Base-by-base conservation (phyloP, 2,113 vertebrate genomes). In the Notechis scutatus region DNA sequence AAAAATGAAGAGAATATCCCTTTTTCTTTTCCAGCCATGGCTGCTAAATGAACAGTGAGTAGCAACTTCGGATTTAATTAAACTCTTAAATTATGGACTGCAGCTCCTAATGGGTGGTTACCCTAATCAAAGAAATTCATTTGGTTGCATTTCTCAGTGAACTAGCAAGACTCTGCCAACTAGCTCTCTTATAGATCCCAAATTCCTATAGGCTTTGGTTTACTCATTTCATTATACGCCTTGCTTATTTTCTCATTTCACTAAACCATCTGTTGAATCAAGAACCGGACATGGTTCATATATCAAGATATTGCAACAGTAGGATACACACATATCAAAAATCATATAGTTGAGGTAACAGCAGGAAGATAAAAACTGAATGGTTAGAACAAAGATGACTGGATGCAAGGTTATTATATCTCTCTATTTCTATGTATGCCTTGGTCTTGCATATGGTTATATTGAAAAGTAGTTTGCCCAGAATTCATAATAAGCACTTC, bases 1-100 rank as follows among this genome's bases (percentile, higher is more conserved):
- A 90, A 26, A 93, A 39, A 93, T 61, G 56, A 34, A 90, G 81
- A 21, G 56, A 86, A 93, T 55, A 89, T 86, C 23, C 18, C 45
- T 93, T 91, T 87, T 87, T 56, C 45, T 59, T 90, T 90, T 85
- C 34, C 61, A 89, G 39, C 64, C 64, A 93, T 26, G 64, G 50
- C 86, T 91, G 61, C 87, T 89, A 91, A 89, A 93, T 93, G 90
- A 93, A 45, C 90, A 88, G 59, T 81, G 57, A 61, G 42, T 34
- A 91, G 86, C 61, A 93, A 88, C 90, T 64, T 91, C 47, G 52
- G 29, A 93, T 91, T 85, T 93, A 89, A 93, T 91, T 85, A 85
- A 89, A 85, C 14, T 7, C 29, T 50, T 57, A 85, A 90, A 93
- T 93, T 91, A 81, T 88, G 50, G 39, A 54, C 86, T 55, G 29